Evolutionary conservation across 2,113 vertebrate genomes (phyloP).

Genomic region (Willisornis vidua): DNA sequence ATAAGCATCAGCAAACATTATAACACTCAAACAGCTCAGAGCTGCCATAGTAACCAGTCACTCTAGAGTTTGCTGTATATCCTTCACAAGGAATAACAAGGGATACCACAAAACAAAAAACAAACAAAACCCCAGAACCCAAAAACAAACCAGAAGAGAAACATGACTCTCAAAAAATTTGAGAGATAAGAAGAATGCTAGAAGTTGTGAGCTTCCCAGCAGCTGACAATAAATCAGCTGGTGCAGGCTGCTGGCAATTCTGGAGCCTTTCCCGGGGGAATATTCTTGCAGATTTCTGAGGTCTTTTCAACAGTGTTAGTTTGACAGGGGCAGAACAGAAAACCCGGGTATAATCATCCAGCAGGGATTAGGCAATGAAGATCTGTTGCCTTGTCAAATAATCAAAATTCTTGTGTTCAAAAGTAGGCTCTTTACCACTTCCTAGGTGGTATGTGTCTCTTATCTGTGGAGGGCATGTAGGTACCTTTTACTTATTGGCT

Average conservation of each 20-base stretch:
- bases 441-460: neutral
- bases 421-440: neutral
- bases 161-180: neutral
- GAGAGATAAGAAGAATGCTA: neutral
- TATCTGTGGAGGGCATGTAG: neutral
- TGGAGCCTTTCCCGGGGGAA: neutral
- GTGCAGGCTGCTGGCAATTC: neutral
- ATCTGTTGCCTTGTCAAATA: neutral
- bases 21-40: constrained; percentile 37
- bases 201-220: neutral
- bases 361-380: neutral
- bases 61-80: neutral
- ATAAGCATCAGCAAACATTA: constrained; percentile 61
- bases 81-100: neutral
- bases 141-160: neutral
- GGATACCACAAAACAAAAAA: neutral
- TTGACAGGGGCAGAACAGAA: neutral
- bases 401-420: neutral
- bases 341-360: neutral
- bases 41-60: constrained; percentile 55
- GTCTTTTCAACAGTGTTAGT: neutral
- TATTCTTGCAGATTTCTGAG: neutral
- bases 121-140: neutral
- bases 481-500: neutral
- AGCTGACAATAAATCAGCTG: neutral